Evolutionary conservation across 53 echinoderm and acorn worm species (phyloP).

Genomic region (Temnopleurus reevesii): DNA sequence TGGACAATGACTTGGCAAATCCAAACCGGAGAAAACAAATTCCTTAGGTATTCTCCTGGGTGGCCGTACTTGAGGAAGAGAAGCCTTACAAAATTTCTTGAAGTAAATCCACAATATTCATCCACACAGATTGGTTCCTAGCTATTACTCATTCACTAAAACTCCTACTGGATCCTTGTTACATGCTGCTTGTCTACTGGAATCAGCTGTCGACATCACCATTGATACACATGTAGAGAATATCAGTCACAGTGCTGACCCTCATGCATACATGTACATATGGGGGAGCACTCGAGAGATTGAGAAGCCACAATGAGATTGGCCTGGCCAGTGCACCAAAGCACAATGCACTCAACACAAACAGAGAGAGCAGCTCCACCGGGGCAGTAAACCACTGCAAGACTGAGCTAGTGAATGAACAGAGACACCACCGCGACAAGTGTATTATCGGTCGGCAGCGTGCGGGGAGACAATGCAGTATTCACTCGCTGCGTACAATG

Average conservation of each 20-base stretch:
- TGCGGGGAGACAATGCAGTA: not conserved
- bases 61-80: too few species aligned
- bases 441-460: conserved; percentile 37
- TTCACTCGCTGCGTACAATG: not conserved
- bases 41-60: not conserved
- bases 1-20: not conserved
- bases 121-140: conserved; percentile 13
- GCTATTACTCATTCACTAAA: not conserved
- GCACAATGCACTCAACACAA: not conserved
- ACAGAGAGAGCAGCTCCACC: not conserved
- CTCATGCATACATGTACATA: conserved; percentile 32
- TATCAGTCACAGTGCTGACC: not conserved
- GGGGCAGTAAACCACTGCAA: not conserved
- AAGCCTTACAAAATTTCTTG: not conserved
- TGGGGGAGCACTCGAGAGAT: not conserved
- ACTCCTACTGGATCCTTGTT: not conserved
- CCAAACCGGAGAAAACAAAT: not conserved
- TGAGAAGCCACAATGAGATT: not conserved
- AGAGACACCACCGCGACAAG: not conserved
- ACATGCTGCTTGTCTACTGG: not conserved
- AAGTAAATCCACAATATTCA: conserved; percentile 31
- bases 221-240: not conserved
- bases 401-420: not conserved
- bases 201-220: conserved; percentile 11
- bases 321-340: not conserved